Conservation (phyloP, 2,797 vertebrate genomes). For the Halcyon leucocephala region DNA sequence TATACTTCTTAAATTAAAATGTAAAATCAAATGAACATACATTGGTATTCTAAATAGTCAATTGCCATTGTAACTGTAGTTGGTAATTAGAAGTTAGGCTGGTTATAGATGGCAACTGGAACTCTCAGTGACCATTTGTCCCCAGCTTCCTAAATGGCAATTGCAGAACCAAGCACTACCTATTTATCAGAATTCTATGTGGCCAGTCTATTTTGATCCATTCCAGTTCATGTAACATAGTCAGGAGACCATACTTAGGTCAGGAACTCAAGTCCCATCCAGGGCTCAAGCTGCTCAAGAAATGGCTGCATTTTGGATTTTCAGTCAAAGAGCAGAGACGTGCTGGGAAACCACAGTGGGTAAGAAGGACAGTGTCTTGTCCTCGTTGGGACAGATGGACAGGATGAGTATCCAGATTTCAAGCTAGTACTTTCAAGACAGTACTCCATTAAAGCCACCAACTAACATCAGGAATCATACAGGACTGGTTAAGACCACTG, state of each 20-base stretch:
- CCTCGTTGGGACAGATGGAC: neutral
- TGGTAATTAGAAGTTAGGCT: neutral
- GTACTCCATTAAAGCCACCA: neutral
- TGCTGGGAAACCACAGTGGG: neutral
- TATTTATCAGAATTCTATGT: neutral
- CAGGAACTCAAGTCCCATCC: neutral
- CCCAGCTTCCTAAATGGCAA: neutral
- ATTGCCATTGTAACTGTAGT: neutral
- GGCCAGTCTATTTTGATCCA: neutral
- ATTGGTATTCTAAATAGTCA: neutral
- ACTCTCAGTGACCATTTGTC: neutral
- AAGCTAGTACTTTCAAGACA: neutral
- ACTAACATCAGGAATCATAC: neutral
- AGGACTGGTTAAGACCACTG: neutral
- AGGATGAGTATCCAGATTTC: neutral
- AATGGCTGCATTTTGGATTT: neutral
- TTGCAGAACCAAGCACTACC: neutral
- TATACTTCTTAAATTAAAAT: slow-evolving; percentile 28
- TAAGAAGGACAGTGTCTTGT: neutral
- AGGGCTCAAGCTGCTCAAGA: neutral
- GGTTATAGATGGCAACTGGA: neutral
- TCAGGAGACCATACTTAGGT: neutral
- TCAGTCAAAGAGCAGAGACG: neutral
- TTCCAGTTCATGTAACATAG: neutral
- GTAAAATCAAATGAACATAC: neutral